Evolutionary conservation across 2,888 invertebrate species (phyloP), one percentile per base, ranked within the genome.

Genomic region (Drosophila basisetae): DNA sequence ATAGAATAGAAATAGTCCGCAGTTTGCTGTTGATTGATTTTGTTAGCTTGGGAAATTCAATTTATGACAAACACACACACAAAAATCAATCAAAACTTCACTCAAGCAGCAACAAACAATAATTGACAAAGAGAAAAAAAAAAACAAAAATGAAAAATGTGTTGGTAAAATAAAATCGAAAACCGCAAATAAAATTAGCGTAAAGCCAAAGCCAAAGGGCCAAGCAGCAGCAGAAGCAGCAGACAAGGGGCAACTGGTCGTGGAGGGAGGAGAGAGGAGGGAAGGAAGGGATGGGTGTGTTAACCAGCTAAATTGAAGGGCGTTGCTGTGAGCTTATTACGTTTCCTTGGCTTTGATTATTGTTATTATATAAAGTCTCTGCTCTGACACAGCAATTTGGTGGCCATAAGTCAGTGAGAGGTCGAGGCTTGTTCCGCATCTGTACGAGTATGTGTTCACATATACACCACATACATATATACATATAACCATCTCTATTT

Each of bases 101-200:
- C n/a, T 52, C 55, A 47, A 55, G 54, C 61, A 50, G 68, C 68
- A 47, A 60, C 56, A 47, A 31, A 52, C 58, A 47, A 67, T 73
- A 67, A 76, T 82, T 79, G 73, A 50, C 64, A 22, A 33, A 59
- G 62, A 13, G 10, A 31, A 59, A 62, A 22, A 22, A 22, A 22
- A 33, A 37, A n/a, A 4, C 25, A 28, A 41, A 31, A 56, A 28
- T 9, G n/a, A 13, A 61, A 74, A 75, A 77, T 74, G 52, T 69
- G 56, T 64, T 79, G 60, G 58, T 70, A 55, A 75, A 56, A 73
- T 66, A 76, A 80, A 85, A 89, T 71, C 66, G 60, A 72, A 87
- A 89, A 83, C 89, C 90, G 66, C 90, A 89, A 89, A 85, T 82
- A 78, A 89, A 86, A 89, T 89, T 90, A 78, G 76, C 78, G 65